phyloP scores from a whole-genome alignment of 2,797 vertebrate species.

The Syndactyla subalaris region DNA sequence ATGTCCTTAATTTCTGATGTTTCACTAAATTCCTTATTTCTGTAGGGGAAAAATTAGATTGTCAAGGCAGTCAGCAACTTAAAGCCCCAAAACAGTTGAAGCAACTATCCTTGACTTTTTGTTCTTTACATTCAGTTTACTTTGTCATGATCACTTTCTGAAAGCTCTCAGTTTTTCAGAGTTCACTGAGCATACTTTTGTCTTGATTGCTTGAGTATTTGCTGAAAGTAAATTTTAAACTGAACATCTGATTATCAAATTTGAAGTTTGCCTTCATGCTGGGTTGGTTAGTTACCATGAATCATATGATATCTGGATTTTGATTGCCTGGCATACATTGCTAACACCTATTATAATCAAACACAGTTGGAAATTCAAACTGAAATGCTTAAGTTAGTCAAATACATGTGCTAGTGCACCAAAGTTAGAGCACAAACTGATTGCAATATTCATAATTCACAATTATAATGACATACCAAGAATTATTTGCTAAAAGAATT shows the following conservation, averaged over 20 bases:
- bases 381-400: slow-evolving; percentile 36
- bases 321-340: slow-evolving; percentile 52
- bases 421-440: slow-evolving; percentile 35
- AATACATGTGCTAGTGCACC: neutral
- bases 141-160: neutral
- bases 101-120: neutral
- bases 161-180: neutral
- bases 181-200: neutral
- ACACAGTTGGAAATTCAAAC: slow-evolving; percentile 45
- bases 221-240: slow-evolving; percentile 30
- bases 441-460: slow-evolving; percentile 55
- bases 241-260: slow-evolving; percentile 58
- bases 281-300: slow-evolving; percentile 33
- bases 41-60: neutral
- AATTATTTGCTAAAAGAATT: slow-evolving; percentile 43
- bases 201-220: slow-evolving; percentile 43
- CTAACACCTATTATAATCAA: slow-evolving; percentile 53
- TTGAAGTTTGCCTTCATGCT: slow-evolving; percentile 37
- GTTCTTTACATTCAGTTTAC: neutral
- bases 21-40: neutral
- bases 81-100: neutral
- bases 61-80: neutral
- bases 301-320: slow-evolving; percentile 9
- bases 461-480: slow-evolving; percentile 33
- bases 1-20: neutral